phyloP scores from a whole-genome alignment of 1,140 invertebrate species.

The Trichonephila inaurata region DNA sequence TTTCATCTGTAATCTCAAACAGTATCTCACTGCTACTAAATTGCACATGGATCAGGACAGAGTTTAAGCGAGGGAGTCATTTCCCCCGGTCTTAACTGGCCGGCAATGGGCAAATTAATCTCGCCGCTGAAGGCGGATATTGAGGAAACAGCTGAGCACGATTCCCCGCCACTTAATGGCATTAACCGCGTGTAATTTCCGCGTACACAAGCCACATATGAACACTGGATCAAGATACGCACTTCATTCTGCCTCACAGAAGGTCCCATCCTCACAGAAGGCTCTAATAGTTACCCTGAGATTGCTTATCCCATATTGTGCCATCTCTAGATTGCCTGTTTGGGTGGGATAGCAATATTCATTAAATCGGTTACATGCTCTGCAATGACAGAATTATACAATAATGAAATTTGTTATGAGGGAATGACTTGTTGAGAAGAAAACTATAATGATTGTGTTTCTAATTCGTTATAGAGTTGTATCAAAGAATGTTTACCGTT shows the following conservation, averaged over 20 bases:
- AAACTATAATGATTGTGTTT: too few species aligned
- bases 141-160: constrained; percentile 8
- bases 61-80: neutral
- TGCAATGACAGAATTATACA: too few species aligned
- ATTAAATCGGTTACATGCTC: too few species aligned
- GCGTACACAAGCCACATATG: neutral
- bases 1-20: too few species aligned
- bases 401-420: too few species aligned
- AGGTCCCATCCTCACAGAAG: neutral
- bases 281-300: neutral
- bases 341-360: too few species aligned
- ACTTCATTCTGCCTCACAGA: neutral
- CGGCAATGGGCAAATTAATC: constrained; percentile 1
- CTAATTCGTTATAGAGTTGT: too few species aligned
- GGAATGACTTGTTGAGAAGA: too few species aligned
- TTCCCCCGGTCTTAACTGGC: neutral
- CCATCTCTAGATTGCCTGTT: too few species aligned
- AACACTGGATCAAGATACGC: neutral
- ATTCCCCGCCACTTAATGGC: neutral
- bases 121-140: neutral
- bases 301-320: neutral
- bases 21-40: too few species aligned
- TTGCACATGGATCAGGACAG: neutral
- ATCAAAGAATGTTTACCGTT: too few species aligned
- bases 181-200: constrained; percentile 15